Evolutionary conservation across 2,888 invertebrate genomes (phyloP).

Genomic region (Lasioglossum villosulum): DNA sequence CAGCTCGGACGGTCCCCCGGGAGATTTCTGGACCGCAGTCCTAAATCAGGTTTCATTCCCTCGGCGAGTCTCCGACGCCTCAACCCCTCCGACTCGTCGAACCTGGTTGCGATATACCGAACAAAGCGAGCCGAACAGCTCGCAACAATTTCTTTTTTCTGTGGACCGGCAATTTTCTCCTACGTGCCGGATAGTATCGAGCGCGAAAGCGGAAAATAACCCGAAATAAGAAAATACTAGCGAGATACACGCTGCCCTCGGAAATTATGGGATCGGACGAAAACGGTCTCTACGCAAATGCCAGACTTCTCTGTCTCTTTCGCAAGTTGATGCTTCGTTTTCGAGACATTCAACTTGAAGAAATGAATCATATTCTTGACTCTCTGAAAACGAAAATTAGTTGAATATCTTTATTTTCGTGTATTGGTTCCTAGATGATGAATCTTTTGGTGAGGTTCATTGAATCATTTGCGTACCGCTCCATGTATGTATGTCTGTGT

Average conservation of each 20-base stretch:
- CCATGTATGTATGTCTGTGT: too few relatives aligned
- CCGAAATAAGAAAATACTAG: constrained; percentile 66
- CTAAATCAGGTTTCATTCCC: constrained; percentile 84
- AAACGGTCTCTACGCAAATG: not conserved
- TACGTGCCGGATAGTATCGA: constrained; percentile 67
- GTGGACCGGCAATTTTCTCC: constrained; percentile 68
- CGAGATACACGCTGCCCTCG: constrained; percentile 31
- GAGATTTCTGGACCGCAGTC: constrained; percentile 83
- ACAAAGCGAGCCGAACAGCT: constrained; percentile 65
- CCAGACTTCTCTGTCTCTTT: not conserved
- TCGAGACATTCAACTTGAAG: not conserved
- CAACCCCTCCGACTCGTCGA: constrained; percentile 68
- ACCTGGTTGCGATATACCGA: constrained; percentile 67
- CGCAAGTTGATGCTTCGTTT: not conserved
- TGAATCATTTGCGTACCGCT: too few relatives aligned
- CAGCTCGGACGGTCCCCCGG: constrained; percentile 80
- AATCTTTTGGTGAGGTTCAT: too few relatives aligned
- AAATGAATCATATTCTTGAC: too few relatives aligned
- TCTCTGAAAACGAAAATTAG: too few relatives aligned
- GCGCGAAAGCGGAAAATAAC: constrained; percentile 59
- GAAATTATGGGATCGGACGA: not conserved
- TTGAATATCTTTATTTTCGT: too few relatives aligned
- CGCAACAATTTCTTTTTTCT: constrained; percentile 67
- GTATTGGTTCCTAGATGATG: too few relatives aligned
- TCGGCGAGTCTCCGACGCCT: constrained; percentile 75